Evolutionary conservation across 1,140 invertebrate genomes (phyloP).

Genomic region (Lepidurus arcticus): DNA sequence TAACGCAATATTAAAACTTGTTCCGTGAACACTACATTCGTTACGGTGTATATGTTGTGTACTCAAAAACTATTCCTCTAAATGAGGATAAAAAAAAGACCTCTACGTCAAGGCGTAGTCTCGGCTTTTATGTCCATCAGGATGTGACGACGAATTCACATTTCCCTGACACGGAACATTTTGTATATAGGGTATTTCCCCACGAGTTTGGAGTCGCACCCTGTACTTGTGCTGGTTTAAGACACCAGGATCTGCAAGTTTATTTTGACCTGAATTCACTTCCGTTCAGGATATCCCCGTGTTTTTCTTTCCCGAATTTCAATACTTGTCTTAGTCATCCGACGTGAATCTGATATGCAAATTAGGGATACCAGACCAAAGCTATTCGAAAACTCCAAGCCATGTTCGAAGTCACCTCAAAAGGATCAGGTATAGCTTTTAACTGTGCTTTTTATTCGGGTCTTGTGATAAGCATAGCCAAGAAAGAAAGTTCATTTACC

Average conservation of each 20-base stretch:
- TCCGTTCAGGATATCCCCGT: not conserved
- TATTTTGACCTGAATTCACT: not conserved
- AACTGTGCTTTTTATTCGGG: no score
- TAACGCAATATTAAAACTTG: no score
- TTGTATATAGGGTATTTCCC: not conserved
- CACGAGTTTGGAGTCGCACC: not conserved
- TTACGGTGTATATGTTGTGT: no score
- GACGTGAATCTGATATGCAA: not conserved
- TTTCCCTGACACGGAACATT: not conserved
- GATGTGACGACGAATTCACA: not conserved
- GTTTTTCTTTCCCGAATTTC: not conserved
- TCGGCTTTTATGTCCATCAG: not conserved
- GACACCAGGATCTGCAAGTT: not conserved
- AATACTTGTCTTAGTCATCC: not conserved
- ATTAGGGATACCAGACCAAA: not conserved
- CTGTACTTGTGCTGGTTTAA: not conserved
- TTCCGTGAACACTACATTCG: no score
- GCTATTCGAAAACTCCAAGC: no score
- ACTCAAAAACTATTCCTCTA: no score
- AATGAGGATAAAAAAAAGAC: not conserved
- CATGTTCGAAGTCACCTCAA: no score
- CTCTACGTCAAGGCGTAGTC: not conserved
- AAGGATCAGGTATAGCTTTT: no score
- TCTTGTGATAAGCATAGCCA: not conserved
- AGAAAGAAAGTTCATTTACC: constrained; percentile 16